These are phyloP conservation scores for Montipora cactus DNA, from an alignment of 64 coral and sea anemone species.

Conservation along the genomic window DNA sequence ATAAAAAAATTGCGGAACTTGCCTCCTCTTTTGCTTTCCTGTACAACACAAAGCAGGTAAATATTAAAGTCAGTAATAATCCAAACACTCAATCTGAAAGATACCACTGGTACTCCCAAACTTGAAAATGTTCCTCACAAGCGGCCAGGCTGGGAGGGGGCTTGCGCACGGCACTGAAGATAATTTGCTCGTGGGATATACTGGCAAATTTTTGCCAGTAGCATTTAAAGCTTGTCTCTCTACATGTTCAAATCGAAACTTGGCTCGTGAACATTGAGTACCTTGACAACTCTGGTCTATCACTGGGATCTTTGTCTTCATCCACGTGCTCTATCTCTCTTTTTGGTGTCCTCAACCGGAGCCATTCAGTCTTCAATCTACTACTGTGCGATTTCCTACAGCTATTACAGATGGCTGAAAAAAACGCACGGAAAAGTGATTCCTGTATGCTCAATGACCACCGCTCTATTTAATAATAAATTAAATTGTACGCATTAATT, in stretches of 20 bases:
- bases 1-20: neutral
- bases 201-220: too few relatives aligned
- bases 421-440: neutral
- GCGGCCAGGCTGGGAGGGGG: too few relatives aligned
- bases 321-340: neutral
- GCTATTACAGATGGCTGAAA: neutral
- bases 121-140: too few relatives aligned
- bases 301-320: conserved; percentile 2
- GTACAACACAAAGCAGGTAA: neutral
- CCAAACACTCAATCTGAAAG: too few relatives aligned
- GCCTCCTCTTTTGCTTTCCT: neutral
- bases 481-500: neutral
- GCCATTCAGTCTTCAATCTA: conserved; percentile 37
- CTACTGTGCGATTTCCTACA: conserved; percentile 28
- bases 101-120: too few relatives aligned
- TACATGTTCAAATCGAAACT: too few relatives aligned
- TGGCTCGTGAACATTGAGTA: neutral
- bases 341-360: conserved; percentile 8
- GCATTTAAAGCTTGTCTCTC: too few relatives aligned
- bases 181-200: too few relatives aligned
- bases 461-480: neutral
- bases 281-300: neutral
- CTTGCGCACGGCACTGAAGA: too few relatives aligned
- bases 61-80: neutral
- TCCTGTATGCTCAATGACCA: neutral